A percentile compares a stretch with the other conserved stretches of the same genome.
phyloP scores from a whole-genome alignment of 2,797 vertebrate genomes.

The Trachops cirrhosus region DNA sequence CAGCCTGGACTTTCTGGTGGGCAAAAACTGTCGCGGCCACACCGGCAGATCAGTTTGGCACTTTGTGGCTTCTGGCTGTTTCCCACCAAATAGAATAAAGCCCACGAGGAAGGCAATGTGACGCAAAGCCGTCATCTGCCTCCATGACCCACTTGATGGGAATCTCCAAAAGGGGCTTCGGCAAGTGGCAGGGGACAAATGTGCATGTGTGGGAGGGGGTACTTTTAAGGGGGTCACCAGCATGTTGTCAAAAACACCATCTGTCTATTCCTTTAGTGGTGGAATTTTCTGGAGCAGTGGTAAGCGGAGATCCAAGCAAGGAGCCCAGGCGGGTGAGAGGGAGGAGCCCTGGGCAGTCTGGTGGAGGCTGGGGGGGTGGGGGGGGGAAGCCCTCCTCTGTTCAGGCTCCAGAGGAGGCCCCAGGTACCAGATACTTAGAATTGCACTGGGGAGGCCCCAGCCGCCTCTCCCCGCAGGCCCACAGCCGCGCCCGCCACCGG shows the following conservation, averaged over 20 bases:
- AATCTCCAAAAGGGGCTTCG: neutral
- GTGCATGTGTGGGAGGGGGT: neutral
- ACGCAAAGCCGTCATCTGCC: slow-evolving; percentile 46
- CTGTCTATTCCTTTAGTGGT: neutral
- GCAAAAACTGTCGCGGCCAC: neutral
- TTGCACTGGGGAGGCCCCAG: neutral
- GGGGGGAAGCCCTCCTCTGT: neutral
- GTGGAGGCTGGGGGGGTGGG: neutral
- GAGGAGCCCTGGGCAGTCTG: neutral
- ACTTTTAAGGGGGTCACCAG: neutral
- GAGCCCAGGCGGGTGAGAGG: neutral
- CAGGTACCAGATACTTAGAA: neutral
- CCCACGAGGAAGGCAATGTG: neutral
- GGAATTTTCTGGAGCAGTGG: neutral
- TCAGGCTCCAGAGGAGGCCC: neutral
- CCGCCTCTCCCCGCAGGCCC: neutral
- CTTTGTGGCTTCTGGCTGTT: neutral
- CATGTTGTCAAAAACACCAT: neutral
- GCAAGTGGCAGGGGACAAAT: slow-evolving; percentile 49
- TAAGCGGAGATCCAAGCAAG: neutral
- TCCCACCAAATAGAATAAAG: neutral
- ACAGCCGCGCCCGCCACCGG: too few species aligned
- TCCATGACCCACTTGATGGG: slow-evolving; percentile 45
- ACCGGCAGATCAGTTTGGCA: neutral
- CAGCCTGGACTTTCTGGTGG: neutral